Conservation (phyloP, 2,888 invertebrate genomes). For the Noctua janthe region DNA sequence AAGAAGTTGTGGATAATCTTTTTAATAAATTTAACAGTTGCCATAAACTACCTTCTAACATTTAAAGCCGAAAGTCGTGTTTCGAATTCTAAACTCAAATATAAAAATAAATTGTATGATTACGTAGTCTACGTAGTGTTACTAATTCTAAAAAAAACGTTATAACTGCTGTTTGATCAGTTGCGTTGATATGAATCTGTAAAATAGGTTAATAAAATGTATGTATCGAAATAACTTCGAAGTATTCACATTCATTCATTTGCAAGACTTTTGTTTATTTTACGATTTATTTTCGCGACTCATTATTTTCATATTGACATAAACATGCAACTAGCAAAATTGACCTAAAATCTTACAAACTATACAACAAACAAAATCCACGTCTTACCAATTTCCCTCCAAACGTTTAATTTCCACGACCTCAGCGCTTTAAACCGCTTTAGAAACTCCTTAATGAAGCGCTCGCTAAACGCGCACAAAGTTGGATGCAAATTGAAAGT, state of each 20-base stretch:
- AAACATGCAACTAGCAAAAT: background rate
- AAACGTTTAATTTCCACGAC: constrained; percentile 30
- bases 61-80: background rate
- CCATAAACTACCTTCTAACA: background rate
- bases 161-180: too few species aligned
- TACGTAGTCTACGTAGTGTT: too few species aligned
- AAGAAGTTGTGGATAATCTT: background rate
- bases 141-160: too few species aligned
- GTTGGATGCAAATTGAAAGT: constrained; percentile 58
- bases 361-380: constrained; percentile 8
- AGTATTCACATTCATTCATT: too few species aligned
- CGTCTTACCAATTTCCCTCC: constrained; percentile 21
- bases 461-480: constrained; percentile 36
- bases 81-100: background rate
- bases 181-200: too few species aligned
- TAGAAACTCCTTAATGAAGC: constrained; percentile 56
- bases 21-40: background rate
- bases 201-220: too few species aligned
- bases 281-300: background rate
- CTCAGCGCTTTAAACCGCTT: constrained; percentile 39
- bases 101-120: background rate
- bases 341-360: background rate
- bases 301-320: background rate
- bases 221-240: too few species aligned
- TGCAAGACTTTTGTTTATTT: background rate